phyloP scores from a whole-genome alignment of 2,113 vertebrate genomes.

The Vidua chalybeata region DNA sequence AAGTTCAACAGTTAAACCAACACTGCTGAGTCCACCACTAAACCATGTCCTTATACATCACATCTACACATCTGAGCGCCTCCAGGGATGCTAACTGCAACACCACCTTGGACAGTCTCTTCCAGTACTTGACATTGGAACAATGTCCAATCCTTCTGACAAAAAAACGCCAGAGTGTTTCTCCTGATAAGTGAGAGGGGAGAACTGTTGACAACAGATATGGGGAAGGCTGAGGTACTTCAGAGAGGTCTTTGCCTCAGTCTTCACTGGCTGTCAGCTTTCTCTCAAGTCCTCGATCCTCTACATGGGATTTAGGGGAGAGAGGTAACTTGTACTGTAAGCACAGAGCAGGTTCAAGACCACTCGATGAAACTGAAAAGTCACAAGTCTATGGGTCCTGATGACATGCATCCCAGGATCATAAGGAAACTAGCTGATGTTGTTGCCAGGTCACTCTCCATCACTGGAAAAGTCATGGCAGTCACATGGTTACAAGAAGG shows the following conservation, averaged over 20 bases:
- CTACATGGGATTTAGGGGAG: not conserved
- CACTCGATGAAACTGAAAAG: not conserved
- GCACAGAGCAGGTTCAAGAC: not conserved
- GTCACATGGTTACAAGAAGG: not conserved
- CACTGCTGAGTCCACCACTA: not conserved
- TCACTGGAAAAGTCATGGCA: not conserved
- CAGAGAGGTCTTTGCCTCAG: not conserved
- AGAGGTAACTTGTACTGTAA: not conserved
- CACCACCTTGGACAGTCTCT: not conserved
- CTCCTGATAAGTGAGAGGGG: rapidly evolving
- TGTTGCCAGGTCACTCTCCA: not conserved
- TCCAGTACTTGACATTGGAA: not conserved
- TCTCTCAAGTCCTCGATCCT: not conserved
- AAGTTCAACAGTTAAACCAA: not conserved
- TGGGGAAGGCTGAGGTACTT: not conserved
- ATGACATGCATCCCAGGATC: not conserved
- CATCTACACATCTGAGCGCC: not conserved
- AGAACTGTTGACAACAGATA: not conserved
- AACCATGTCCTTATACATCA: not conserved
- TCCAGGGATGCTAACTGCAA: not conserved
- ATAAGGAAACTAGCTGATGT: not conserved
- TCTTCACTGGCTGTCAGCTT: not conserved
- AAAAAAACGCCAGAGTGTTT: not conserved
- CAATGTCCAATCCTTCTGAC: not conserved
- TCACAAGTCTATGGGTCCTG: not conserved